phyloP scores from a whole-genome alignment of 2,888 invertebrate genomes.

The Tuta absoluta region DNA sequence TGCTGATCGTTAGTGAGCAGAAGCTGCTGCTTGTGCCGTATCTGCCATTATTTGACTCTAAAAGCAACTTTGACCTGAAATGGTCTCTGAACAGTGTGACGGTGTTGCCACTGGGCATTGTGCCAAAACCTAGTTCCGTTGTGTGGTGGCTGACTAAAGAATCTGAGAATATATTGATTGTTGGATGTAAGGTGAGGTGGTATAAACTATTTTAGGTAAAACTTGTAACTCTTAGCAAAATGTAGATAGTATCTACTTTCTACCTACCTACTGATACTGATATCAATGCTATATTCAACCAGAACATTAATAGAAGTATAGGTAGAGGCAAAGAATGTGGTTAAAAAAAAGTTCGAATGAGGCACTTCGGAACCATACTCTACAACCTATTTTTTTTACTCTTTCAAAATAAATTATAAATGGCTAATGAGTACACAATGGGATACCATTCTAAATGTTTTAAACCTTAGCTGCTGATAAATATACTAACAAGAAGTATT shows the following conservation, averaged over 20 bases:
- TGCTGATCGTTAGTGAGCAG: constrained; percentile 82
- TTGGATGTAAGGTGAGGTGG: constrained; percentile 83
- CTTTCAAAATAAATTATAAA: too few relatives aligned
- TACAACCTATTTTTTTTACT: too few relatives aligned
- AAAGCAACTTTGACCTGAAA: constrained; percentile 70
- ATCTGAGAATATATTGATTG: constrained; percentile 85
- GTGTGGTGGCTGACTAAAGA: constrained; percentile 90
- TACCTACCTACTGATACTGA: too few relatives aligned
- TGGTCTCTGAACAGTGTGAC: constrained; percentile 77
- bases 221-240: not conserved
- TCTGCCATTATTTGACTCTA: constrained; percentile 70
- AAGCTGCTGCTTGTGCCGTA: constrained; percentile 76
- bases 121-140: constrained; percentile 81
- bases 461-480: too few relatives aligned
- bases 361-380: too few relatives aligned
- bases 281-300: too few relatives aligned
- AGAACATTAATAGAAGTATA: too few relatives aligned
- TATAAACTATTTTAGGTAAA: not conserved
- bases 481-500: too few relatives aligned
- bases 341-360: too few relatives aligned
- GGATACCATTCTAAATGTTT: too few relatives aligned
- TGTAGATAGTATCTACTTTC: not conserved
- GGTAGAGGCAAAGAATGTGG: too few relatives aligned
- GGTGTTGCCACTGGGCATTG: constrained; percentile 64
- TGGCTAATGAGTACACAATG: too few relatives aligned